A percentile compares a stretch with the other conserved stretches of the same genome.
Conservation (phyloP, 2,113 vertebrate genomes). For the Caracal caracal region DNA sequence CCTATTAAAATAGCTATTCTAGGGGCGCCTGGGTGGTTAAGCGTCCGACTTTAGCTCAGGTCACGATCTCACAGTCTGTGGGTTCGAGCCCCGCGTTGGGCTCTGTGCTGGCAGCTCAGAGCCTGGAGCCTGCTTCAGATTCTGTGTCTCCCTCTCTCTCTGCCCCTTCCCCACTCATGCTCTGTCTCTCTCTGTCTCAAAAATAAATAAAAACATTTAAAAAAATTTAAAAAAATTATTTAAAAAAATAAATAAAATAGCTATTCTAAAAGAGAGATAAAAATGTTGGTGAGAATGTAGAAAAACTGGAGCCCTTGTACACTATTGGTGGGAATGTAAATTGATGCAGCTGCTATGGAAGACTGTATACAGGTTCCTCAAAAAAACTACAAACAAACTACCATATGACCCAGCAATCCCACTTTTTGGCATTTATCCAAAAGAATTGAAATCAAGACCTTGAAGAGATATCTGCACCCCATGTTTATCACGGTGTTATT, state of each 20-base stretch:
- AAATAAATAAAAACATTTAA: too few species aligned
- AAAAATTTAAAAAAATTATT: too few species aligned
- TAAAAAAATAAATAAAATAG: background rate
- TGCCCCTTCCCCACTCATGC: too few species aligned
- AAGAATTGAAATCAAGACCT: background rate
- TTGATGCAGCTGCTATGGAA: background rate
- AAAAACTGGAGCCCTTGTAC: background rate
- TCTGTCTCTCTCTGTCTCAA: too few species aligned
- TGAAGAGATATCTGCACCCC: background rate
- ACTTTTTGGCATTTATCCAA: background rate
- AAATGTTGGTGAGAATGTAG: background rate
- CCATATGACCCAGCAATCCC: background rate
- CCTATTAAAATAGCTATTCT: background rate
- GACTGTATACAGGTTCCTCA: background rate
- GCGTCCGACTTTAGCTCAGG: too few species aligned
- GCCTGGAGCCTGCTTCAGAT: too few species aligned
- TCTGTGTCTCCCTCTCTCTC: too few species aligned
- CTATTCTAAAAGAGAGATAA: background rate
- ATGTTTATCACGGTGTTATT: background rate
- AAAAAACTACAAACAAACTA: background rate
- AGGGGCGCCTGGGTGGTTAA: too few species aligned
- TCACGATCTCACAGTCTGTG: too few species aligned
- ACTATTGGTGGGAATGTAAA: background rate
- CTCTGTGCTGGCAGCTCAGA: too few species aligned
- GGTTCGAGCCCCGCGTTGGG: too few species aligned